Base-by-base conservation (phyloP, 2,888 invertebrate genomes). In the Drosophila glabriapex region DNA sequence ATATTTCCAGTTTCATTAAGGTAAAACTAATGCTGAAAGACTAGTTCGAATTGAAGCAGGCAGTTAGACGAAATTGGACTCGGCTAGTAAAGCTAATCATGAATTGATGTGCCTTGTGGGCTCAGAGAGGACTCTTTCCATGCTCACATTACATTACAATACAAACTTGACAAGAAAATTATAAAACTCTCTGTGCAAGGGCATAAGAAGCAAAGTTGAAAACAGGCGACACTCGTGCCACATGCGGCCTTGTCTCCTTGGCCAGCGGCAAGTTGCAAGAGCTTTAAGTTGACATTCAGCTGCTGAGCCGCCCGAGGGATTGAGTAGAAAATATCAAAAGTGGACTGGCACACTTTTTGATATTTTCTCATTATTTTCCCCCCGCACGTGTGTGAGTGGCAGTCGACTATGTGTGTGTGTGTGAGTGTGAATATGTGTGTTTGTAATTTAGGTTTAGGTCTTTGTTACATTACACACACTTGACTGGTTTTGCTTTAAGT, bases 401-500 rank as follows among this genome's bases (percentile, higher is more conserved):
- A 53, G 63, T 67, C 43, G 62, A 58, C 53, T 73, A 35, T 60
- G 69, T 63, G 59, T 37, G 29, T 50, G 50, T 46, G 33, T 43
- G 74, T 55, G 67, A 65, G 70, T 31, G 29, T 43, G 29, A 0
- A 46, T 50, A n/a, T 52, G 71, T 59, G 65, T 68, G 63, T 65
- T 71, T 74, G 83, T 78, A 87, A 89, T 89, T 87, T 83, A 78
- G 73, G 77, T 85, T 80, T 80, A 82, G 88, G 82, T 84, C 90
- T 89, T 87, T 89, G 88, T 89, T 88, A 85, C 85, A 84, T 87
- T 88, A 85, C 85, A 84, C 84, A 85, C 85, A 87, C 85, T 87
- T 88, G 80, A 88, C 88, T 87, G 85, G 82, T 77, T 73, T 77
- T 69, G 67, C 88, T 81, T 77, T 68, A 83, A 85, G 83, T 78